Conservation (phyloP, 2,797 vertebrate species). For the Zenarchopterus dispar region DNA sequence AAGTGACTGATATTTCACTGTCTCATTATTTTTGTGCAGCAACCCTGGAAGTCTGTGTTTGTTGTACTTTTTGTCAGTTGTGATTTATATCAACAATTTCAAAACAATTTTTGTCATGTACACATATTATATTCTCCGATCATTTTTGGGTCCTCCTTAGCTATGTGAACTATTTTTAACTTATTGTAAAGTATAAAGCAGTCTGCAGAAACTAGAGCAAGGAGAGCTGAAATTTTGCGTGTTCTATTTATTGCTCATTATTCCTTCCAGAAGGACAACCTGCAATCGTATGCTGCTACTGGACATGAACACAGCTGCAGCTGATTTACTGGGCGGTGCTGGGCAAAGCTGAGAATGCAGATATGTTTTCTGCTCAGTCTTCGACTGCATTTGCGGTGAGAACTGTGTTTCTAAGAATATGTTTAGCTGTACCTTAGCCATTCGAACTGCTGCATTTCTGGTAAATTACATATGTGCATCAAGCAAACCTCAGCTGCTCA, state of each 20-base stretch:
- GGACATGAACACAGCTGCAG: constrained; percentile 16
- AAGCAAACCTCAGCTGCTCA: constrained; percentile 2
- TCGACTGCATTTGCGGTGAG: constrained; percentile 1
- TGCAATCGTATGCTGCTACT: constrained; percentile 8
- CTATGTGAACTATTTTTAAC: background rate
- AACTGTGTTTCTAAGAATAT: constrained; percentile 2
- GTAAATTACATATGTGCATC: constrained; percentile 2
- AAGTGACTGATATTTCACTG: constrained; percentile 62
- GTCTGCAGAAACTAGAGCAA: background rate
- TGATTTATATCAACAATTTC: background rate
- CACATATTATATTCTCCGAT: background rate
- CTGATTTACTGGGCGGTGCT: constrained; percentile 6
- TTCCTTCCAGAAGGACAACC: background rate
- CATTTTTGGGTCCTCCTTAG: background rate
- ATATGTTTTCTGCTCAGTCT: constrained; percentile 1
- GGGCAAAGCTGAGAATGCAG: background rate
- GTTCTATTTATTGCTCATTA: constrained; percentile 8
- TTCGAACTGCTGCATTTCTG: background rate
- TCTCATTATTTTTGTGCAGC: constrained; percentile 47
- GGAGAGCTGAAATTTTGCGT: background rate
- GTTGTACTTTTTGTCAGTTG: background rate
- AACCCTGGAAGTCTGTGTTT: constrained; percentile 27
- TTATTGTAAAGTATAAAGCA: background rate
- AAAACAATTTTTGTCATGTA: background rate
- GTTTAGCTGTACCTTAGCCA: constrained; percentile 5